These are phyloP conservation scores for Hippocampus abdominalis DNA, from an alignment of 2,113 vertebrate species.

Conservation along the genomic window DNA sequence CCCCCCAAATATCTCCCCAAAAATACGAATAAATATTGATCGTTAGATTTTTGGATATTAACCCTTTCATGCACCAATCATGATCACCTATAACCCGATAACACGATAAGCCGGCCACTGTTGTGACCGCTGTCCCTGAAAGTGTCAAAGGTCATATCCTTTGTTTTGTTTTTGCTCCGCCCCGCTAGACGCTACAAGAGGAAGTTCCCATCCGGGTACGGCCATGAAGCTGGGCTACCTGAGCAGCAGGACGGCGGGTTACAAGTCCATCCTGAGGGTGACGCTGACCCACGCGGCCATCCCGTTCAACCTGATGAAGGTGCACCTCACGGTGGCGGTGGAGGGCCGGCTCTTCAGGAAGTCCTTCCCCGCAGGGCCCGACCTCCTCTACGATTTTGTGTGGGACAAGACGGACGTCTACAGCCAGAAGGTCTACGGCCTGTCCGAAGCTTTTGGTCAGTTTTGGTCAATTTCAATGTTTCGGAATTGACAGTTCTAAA, in stretches of 20 bases:
- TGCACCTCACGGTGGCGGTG: constrained; percentile 95
- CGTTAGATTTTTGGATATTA: too few species aligned
- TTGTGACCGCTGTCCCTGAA: background rate
- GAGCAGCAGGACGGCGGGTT: constrained; percentile 91
- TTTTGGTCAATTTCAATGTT: background rate
- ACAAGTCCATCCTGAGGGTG: constrained; percentile 90
- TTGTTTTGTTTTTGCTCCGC: constrained; percentile 13
- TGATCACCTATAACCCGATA: too few species aligned
- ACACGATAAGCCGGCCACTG: too few species aligned
- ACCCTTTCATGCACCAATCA: too few species aligned
- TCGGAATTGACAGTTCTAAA: too few species aligned
- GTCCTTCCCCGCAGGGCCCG: constrained; percentile 91
- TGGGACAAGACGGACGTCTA: constrained; percentile 99
- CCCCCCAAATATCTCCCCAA: too few species aligned
- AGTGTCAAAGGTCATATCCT: background rate
- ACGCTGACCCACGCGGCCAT: constrained; percentile 87
- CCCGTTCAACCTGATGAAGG: constrained; percentile 99
- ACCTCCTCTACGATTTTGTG: constrained; percentile 89
- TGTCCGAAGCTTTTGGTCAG: constrained; percentile 93
- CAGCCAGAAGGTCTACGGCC: constrained; percentile 94
- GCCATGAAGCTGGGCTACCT: constrained; percentile 88
- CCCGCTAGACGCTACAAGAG: constrained; percentile 85
- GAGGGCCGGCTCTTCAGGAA: constrained; percentile 94
- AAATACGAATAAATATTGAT: too few species aligned
- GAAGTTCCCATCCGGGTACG: constrained; percentile 84